Base-by-base conservation (phyloP, 2,888 invertebrate species). In the Peribatodes rhomboidaria region DNA sequence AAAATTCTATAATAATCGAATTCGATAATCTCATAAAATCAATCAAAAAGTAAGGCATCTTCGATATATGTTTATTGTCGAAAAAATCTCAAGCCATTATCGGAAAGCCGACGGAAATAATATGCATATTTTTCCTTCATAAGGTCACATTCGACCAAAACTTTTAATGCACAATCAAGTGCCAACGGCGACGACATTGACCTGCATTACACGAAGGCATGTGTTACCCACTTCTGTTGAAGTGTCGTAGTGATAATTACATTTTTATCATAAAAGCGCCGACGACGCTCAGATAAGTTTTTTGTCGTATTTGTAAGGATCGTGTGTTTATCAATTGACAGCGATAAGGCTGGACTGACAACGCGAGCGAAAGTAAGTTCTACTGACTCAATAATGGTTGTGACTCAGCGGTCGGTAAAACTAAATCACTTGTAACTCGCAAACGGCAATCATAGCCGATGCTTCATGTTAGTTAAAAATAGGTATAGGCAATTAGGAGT, bases 271-370 rank as follows among this genome's bases (percentile, higher is more conserved):
- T 44, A 16, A 44, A 42, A 27, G 16, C 46, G 20, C 52, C 63
- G 57, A 39, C 46, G 20, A 46, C 46, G 39, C 53, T 53, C 37
- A 39, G 63, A 53, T 63, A 57, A 52, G 37, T 9, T 55, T 41
- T 44, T 44, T 58, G 35, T 57, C 18, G 56, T 20, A 49, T 18
- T 37, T 44, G 39, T 60, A 44, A 39, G 31, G 13, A 50, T n/a
- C 16, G 39, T 35, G 16, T 27, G 50, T 63, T 63, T 52, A 62
- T 63, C 57, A 57, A 53, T 50, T n/a, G 54, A 47, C 37, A 44
- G 10, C 16, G 49, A 61, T 57, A 63, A 52, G 20, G 44, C 6
- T 27, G 31, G 14, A 37, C 20, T 3, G 27, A 41, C 27, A 47
- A 31, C 41, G 20, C 49, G 20, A 41, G 16, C 41, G 54, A 61